These are phyloP conservation scores for Drosophila obscura DNA, from an alignment of 1,140 invertebrate genomes.

Conservation along the genomic window DNA sequence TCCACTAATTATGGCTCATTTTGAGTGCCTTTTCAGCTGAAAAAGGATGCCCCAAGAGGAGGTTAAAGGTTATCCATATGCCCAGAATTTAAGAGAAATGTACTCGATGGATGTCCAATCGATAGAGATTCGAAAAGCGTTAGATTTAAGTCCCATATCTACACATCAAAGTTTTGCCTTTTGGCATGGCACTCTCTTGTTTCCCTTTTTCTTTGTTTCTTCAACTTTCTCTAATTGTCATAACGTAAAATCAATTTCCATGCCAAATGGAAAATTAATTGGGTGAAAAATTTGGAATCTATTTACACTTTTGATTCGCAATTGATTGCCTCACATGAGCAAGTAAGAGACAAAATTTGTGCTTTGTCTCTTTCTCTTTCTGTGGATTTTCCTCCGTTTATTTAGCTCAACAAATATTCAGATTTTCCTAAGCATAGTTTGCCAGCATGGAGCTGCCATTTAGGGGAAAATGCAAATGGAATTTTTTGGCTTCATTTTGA, in stretches of 20 bases:
- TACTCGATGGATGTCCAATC: background rate
- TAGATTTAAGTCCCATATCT: background rate
- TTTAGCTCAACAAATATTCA: slow-evolving; percentile 38
- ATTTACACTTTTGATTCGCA: slow-evolving; percentile 18
- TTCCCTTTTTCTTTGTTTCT: slow-evolving; percentile 16
- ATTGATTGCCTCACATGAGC: slow-evolving; percentile 4
- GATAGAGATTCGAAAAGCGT: too few relatives aligned
- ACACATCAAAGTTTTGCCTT: background rate
- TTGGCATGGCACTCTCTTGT: background rate
- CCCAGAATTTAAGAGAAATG: background rate
- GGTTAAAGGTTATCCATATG: too few relatives aligned
- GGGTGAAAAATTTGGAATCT: slow-evolving; percentile 35
- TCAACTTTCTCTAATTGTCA: slow-evolving; percentile 44
- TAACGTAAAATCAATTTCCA: slow-evolving; percentile 5
- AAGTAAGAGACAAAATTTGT: slow-evolving; percentile 3
- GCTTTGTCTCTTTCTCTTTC: background rate
- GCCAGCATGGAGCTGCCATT: slow-evolving; percentile 1
- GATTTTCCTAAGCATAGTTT: slow-evolving; percentile 34
- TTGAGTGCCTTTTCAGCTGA: slow-evolving; percentile 7
- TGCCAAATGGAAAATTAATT: slow-evolving; percentile 45
- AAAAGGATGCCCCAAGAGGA: too few relatives aligned
- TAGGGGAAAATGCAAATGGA: slow-evolving; percentile 35
- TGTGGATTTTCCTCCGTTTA: slow-evolving; percentile 21
- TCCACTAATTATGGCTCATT: slow-evolving; percentile 24
- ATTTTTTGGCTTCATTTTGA: slow-evolving; percentile 29